Evolutionary conservation across 2,888 invertebrate species (phyloP).

Genomic region (Philereme vetulata): DNA sequence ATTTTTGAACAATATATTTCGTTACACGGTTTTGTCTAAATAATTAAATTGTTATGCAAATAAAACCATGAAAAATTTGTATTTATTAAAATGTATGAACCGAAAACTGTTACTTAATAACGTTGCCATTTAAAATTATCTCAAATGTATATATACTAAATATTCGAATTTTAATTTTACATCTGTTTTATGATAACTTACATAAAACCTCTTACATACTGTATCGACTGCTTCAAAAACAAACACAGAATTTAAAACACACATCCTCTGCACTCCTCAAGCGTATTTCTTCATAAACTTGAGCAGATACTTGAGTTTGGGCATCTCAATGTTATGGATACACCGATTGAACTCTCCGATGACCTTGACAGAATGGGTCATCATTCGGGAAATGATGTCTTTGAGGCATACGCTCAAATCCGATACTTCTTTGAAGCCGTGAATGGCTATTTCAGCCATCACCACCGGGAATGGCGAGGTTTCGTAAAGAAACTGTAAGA

Average conservation of each 20-base stretch:
- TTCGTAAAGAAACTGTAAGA: constrained; percentile 72
- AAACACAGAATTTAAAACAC: not conserved
- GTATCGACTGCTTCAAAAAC: not conserved
- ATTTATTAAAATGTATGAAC: too few species aligned
- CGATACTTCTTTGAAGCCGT: constrained; percentile 79
- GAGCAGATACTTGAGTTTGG: constrained; percentile 74
- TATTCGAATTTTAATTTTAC: too few species aligned
- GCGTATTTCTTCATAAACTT: constrained; percentile 82
- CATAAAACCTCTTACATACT: not conserved
- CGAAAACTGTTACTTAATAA: too few species aligned
- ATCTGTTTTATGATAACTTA: not conserved
- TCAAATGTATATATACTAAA: too few species aligned
- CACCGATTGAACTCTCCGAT: constrained; percentile 79
- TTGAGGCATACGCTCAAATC: constrained; percentile 77
- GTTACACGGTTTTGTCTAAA: too few species aligned
- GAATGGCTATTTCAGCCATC: constrained; percentile 78
- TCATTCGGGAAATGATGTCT: constrained; percentile 78
- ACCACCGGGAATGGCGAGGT: constrained; percentile 79
- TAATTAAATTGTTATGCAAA: too few species aligned
- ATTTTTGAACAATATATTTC: too few species aligned
- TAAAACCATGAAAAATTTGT: too few species aligned
- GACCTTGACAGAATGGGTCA: constrained; percentile 79
- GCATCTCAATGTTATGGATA: constrained; percentile 80
- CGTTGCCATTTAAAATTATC: too few species aligned
- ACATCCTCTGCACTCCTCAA: constrained; percentile 32